Base-by-base conservation (phyloP, 1,140 invertebrate species). In the Leptonema lineaticorne region DNA sequence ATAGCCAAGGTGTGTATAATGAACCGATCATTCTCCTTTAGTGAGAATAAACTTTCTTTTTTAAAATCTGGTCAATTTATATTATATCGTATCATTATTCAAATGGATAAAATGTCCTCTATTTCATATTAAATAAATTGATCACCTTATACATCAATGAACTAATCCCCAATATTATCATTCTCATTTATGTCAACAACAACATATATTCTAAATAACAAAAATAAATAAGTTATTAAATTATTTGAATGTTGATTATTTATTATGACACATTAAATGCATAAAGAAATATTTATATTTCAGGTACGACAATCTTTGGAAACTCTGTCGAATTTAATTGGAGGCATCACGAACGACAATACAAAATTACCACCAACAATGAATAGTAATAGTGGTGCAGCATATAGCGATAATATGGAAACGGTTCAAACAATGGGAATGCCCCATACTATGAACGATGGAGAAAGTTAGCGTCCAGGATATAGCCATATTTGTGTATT, bases 301-400 rank as follows among this genome's bases (percentile, higher is more conserved):
- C 71, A 87, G 86, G 86, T 88, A 26, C 80, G 86, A 59, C 85
- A 87, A 76, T 87, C 85, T 2, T 75, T 88, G 70, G 85, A 87
- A 76, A 83, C 85, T 45, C 69, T 88, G 46, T 86, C 85, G 6
- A 80, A 82, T 3, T 80, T 88, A 16, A 83, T 88, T 70, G 68
- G 65, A 9, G 68, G 71, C 18, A 70, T 73, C 37, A 68, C 66
- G 20, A 57, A 60, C 2, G 71, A 73, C 68, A 73, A 70, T 28
- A 56, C 69, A 28, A 46, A 22, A 8, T 30, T 64, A 20, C 59
- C 30, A 37, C 26, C 59, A n/a, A 24, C 33, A 22, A 22, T 14
- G 8, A 1, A 22, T 16, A 22, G 9, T 45, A 33, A 24, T 28
- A 50, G 16, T 53, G 30, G 45, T 62, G 41, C 26, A 26, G 11